A percentile compares a stretch with the other conserved stretches of the same genome.
phyloP scores from a whole-genome alignment of 35 echinoderm and acorn worm genomes.

The Eucidaris tribuloides region DNA sequence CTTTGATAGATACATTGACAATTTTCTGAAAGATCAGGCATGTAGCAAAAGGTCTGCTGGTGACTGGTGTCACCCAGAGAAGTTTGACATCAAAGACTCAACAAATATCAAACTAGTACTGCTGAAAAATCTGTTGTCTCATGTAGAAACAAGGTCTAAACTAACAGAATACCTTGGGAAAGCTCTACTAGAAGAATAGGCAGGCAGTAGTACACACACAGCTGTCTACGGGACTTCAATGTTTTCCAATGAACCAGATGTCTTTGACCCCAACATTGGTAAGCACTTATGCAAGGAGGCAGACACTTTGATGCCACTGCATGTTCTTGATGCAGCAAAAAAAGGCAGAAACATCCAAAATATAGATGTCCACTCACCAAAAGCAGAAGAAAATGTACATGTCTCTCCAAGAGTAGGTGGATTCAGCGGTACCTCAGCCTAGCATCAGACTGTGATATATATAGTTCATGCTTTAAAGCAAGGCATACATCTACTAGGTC shows the following conservation, averaged over 20 bases:
- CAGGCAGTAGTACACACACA: neutral
- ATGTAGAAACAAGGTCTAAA: slow-evolving; percentile 8
- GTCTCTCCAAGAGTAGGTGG: neutral
- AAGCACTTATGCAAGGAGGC: slow-evolving; percentile 8
- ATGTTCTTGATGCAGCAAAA: slow-evolving; percentile 12
- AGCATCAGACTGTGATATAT: neutral
- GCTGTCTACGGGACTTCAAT: slow-evolving; percentile 14
- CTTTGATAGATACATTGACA: slow-evolving; percentile 51
- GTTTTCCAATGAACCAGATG: slow-evolving; percentile 11
- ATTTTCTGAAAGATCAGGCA: slow-evolving; percentile 54
- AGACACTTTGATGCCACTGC: slow-evolving; percentile 11
- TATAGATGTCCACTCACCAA: neutral
- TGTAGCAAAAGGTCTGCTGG: slow-evolving; percentile 47
- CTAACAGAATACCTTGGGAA: slow-evolving; percentile 38
- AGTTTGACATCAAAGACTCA: slow-evolving; percentile 43
- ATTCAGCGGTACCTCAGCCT: neutral
- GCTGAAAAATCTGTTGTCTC: slow-evolving; percentile 22
- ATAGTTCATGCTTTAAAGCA: neutral
- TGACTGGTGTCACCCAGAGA: slow-evolving; percentile 7
- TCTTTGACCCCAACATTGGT: neutral
- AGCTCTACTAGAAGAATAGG: neutral
- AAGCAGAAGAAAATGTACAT: neutral
- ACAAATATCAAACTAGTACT: slow-evolving; percentile 52
- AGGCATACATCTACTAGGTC: slow-evolving; percentile 17
- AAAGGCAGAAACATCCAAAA: slow-evolving; percentile 11